Conservation (phyloP, 2,888 invertebrate genomes). For the Entomobrya multifasciata region DNA sequence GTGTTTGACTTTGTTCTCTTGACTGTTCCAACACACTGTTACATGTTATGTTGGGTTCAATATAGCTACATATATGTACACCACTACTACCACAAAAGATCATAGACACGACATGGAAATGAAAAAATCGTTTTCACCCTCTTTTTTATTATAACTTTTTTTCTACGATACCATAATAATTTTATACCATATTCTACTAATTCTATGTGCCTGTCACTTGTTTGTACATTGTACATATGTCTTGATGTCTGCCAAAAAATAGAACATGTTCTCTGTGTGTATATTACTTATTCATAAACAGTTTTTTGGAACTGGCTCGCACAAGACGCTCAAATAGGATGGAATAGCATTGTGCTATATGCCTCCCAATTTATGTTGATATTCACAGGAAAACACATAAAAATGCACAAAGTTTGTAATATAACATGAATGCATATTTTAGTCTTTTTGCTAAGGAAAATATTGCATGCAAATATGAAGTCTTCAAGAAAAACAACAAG, state of each 20-base stretch:
- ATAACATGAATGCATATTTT: slow-evolving; percentile 14
- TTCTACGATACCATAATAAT: neutral
- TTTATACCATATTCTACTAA: neutral
- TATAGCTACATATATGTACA: neutral
- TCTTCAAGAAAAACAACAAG: slow-evolving; percentile 19
- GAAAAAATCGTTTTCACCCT: slow-evolving; percentile 24
- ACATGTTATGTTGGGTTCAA: neutral
- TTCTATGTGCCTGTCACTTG: slow-evolving; percentile 4
- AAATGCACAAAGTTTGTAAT: no score
- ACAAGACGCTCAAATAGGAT: slow-evolving; percentile 12
- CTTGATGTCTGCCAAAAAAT: slow-evolving; percentile 24
- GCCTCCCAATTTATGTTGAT: neutral
- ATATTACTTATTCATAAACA: slow-evolving; percentile 27
- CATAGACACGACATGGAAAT: slow-evolving; percentile 13
- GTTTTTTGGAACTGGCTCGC: neutral
- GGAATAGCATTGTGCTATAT: neutral
- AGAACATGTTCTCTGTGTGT: slow-evolving; percentile 11
- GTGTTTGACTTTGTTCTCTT: slow-evolving; percentile 13
- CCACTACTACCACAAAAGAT: neutral
- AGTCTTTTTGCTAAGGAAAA: neutral
- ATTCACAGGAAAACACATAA: neutral
- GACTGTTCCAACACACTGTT: neutral
- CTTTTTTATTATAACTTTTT: neutral
- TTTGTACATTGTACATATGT: slow-evolving; percentile 23
- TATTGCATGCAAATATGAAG: slow-evolving; percentile 37